Evolutionary conservation across 2,888 invertebrate species (phyloP).

Genomic region (Drosophila dives): DNA sequence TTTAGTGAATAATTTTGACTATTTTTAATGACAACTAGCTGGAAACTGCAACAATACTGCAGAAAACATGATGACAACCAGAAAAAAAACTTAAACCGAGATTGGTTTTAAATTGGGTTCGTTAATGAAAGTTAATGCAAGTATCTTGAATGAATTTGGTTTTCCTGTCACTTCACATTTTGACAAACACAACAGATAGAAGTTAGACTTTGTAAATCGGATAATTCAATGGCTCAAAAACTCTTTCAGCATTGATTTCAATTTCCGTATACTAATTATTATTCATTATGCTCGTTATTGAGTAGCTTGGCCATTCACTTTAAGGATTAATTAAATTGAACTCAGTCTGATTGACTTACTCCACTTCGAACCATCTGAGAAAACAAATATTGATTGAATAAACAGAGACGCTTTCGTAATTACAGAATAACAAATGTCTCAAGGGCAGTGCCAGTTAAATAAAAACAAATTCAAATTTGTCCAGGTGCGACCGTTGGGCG

Average conservation of each 20-base stretch:
- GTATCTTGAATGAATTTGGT: background rate
- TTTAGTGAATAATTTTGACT: background rate
- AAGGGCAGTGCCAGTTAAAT: conserved; percentile 33
- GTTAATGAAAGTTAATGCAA: background rate
- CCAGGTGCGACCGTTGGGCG: conserved; percentile 1
- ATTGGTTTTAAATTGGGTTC: background rate
- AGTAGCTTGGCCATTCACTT: background rate
- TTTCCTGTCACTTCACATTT: background rate
- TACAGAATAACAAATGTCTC: conserved; percentile 45
- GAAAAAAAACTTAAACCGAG: background rate
- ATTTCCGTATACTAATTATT: background rate
- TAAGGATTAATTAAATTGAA: background rate
- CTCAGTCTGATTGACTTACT: background rate
- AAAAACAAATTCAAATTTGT: conserved; percentile 6
- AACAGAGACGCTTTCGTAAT: conserved; percentile 33
- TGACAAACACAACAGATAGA: conserved; percentile 2
- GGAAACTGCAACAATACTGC: background rate
- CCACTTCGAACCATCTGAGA: conserved; percentile 3
- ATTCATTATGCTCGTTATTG: background rate
- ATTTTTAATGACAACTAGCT: background rate
- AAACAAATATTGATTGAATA: conserved; percentile 44
- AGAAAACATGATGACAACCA: background rate
- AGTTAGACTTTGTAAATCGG: background rate
- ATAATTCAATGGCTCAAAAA: background rate
- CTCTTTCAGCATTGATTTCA: background rate